A percentile compares a stretch with the other conserved stretches of the same genome.
Conservation (phyloP, 2,888 invertebrate genomes). For the Spatulosminthurus flaviceps region DNA sequence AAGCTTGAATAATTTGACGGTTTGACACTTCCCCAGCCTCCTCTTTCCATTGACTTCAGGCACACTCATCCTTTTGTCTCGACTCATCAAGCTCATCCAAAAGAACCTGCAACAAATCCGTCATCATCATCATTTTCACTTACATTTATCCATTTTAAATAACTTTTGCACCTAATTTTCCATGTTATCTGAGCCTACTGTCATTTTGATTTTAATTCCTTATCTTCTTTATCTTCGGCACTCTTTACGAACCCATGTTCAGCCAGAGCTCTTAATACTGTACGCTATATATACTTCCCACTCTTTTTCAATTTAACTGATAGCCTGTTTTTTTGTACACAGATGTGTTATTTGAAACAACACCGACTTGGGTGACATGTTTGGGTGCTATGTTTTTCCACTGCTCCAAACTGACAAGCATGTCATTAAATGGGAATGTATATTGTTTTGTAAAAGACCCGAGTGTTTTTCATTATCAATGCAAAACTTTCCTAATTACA, state of each 20-base stretch:
- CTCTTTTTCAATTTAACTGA: too few species aligned
- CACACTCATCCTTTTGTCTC: conserved; percentile 45
- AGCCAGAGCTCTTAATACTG: not conserved
- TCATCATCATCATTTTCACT: conserved; percentile 18
- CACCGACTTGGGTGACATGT: too few species aligned
- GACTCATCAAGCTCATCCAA: conserved; percentile 29
- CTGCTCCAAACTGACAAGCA: too few species aligned
- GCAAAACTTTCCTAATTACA: too few species aligned
- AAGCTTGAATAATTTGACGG: conserved; percentile 55
- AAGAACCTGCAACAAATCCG: conserved; percentile 18
- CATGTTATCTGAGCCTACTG: not conserved
- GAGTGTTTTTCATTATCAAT: too few species aligned
- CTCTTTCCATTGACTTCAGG: conserved; percentile 49
- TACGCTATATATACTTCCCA: not conserved
- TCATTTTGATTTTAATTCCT: conserved; percentile 3
- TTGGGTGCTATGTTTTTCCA: too few species aligned
- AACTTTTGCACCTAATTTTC: conserved; percentile 18
- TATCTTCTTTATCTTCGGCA: not conserved
- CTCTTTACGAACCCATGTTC: not conserved
- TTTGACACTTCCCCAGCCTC: conserved; percentile 49
- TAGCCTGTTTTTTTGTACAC: too few species aligned
- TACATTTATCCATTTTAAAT: conserved; percentile 2
- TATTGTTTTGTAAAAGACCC: too few species aligned
- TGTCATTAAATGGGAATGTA: too few species aligned
- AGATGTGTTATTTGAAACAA: too few species aligned